Evolutionary conservation across 2,113 vertebrate genomes (phyloP), one percentile per base, ranked within the genome.

Genomic region (Chloroceryle aenea): DNA sequence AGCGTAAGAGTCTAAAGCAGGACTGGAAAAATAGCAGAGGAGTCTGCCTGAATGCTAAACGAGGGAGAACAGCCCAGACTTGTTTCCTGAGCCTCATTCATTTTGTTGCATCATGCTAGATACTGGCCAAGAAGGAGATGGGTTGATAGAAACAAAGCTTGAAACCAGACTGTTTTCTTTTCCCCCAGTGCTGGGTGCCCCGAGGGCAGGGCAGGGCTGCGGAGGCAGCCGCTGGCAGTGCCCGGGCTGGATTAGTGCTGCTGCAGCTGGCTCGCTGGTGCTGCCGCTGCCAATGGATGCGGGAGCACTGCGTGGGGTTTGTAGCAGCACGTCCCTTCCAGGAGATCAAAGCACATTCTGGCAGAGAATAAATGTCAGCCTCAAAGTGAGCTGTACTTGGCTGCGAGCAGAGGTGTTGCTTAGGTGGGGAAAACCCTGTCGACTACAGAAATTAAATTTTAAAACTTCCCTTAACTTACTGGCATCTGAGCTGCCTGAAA

Each of bases 11-110:
- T 27, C 79, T 79, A 14, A 82, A 91, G 67, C 42, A 72, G 42
- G 76, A 3, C 80, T 95, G 89, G 30, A 82, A 90, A 17, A 82
- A 47, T 6, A 89, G 52, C 64, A 72, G 68, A 78, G 75, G 43
- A 83, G 61, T 61, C 3, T 0, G 12, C 32, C 48, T 73, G 89
- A 71, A 63, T 61, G 87, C 56, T 20, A 43, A 90, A 67, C 36
- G 14, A 2, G 18, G 74, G 90, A 63, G 58, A 95, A 52, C 93
- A 71, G 94, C 90, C 87, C 64, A 11, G 84, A 58, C 97, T 87
- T 85, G 96, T 94, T 96, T 87, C 47, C 78, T n/a, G 9, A 50
- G 85, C 72, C 80, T 90, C 47, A 2, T 59, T 86, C 0, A 1
- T 36, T 90, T 73, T 38, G 56, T 88, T 89, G 53, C 77, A 59